A percentile compares a stretch with the other conserved stretches of the same genome.
phyloP scores from a whole-genome alignment of 2,113 vertebrate genomes.

The Gallinago media region DNA sequence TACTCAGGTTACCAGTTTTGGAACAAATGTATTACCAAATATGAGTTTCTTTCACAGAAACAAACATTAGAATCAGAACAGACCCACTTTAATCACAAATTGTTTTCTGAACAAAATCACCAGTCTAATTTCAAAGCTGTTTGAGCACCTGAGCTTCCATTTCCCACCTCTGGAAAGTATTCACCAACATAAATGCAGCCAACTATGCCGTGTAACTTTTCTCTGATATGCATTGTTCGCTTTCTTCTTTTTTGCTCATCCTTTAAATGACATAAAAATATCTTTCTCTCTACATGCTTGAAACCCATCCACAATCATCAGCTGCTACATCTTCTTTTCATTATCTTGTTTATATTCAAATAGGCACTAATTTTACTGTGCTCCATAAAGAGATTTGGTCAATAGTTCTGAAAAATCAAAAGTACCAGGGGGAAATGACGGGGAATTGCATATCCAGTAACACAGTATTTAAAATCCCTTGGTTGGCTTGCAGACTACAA shows the following conservation, averaged over 20 bases:
- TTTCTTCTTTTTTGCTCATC: not conserved
- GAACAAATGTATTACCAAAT: not conserved
- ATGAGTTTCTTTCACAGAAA: slow-evolving; percentile 2
- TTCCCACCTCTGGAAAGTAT: not conserved
- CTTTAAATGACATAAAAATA: not conserved
- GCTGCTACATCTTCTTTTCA: not conserved
- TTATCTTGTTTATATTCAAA: slow-evolving; percentile 28
- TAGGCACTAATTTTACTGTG: not conserved
- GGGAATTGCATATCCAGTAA: not conserved
- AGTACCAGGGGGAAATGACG: not conserved
- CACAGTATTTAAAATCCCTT: not conserved
- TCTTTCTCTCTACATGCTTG: not conserved
- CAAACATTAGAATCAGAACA: not conserved
- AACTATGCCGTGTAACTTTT: not conserved
- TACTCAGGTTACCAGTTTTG: not conserved
- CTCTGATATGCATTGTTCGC: not conserved
- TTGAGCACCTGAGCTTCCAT: slow-evolving; percentile 46
- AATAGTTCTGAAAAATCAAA: not conserved
- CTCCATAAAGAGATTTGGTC: not conserved
- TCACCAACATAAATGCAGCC: not conserved
- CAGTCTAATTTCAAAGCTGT: slow-evolving; percentile 38
- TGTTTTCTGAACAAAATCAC: slow-evolving; percentile 12
- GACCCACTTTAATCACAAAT: not conserved
- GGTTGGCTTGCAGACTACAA: not conserved
- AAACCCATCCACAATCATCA: not conserved